Conservation (phyloP, 2,888 invertebrate species). For the Andrena bicolor region DNA sequence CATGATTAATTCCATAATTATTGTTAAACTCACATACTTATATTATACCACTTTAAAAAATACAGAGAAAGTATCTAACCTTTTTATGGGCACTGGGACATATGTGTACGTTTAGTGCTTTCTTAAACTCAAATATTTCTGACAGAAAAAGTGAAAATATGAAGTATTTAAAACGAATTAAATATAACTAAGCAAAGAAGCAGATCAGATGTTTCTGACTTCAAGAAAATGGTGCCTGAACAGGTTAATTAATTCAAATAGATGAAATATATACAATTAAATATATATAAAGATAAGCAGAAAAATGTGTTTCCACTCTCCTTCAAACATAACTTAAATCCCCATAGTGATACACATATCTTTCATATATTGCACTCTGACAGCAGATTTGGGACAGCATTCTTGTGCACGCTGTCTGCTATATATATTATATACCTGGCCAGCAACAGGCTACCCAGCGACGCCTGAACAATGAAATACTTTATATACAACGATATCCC, state of each 20-base stretch:
- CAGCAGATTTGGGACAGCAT: not conserved
- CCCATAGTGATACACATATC: not conserved
- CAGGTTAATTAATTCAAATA: not conserved
- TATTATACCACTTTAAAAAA: no score
- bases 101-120: no score
- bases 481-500: not conserved
- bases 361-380: not conserved
- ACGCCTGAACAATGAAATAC: conserved; percentile 11
- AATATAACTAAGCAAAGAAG: no score
- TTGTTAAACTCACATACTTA: no score
- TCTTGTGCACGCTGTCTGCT: not conserved
- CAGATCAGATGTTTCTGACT: no score
- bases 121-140: no score
- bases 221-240: no score
- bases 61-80: no score
- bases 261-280: not conserved
- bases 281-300: not conserved
- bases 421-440: conserved; percentile 10
- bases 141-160: no score
- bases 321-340: not conserved
- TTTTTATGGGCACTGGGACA: no score
- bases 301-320: not conserved
- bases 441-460: conserved; percentile 20
- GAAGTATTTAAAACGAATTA: no score
- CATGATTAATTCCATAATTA: no score